Evolutionary conservation across 1,140 invertebrate genomes (phyloP), one percentile per base, ranked within the genome.

Genomic region (Drosophila carrolli): DNA sequence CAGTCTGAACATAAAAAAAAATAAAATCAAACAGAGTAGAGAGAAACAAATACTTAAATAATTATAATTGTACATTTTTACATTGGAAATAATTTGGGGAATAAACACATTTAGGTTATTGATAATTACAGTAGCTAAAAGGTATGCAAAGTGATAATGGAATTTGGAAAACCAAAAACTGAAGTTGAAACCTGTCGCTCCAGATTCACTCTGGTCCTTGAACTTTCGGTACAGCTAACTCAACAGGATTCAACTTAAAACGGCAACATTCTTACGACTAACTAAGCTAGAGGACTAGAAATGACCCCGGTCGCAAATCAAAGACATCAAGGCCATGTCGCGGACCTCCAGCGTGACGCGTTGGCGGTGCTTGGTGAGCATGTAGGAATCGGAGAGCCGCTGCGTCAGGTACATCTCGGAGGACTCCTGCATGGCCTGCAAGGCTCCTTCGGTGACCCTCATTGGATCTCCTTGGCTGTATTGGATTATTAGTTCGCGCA

Each of bases 381-480:
- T 67, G 79, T 95, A 94, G 47, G 95, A 94, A 91, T 97, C 96
- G 89, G 96, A 94, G 81, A 97, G 96, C 9, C 96, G 93, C 80
- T 96, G 95, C 14, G 96, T 95, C 10, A 97, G 62, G 83, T 96
- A 97, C 71, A 95, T 95, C 92, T 97, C 96, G 51, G 93, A 92
- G 9, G 96, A 94, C 92, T 96, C 95, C 92, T 97, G 95, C 37
- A 95, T 54, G 7, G 94, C 94, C 74, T 93, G 78, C 3, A 95
- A 46, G 11, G 95, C 95, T 5, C 83, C 57, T 6, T 75, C 68
- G 74, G 96, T 95, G 72, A 96, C 94, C 56, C 90, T 93, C 3
- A 37, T 9, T 0, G 23, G 0, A 7, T 4, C 4, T 38, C 9
- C 7, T n/a, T 0, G 0, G 3, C 48, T 9, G 13, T 7, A 14